Evolutionary conservation across 2,888 invertebrate genomes (phyloP).

Genomic region (Timema podura): DNA sequence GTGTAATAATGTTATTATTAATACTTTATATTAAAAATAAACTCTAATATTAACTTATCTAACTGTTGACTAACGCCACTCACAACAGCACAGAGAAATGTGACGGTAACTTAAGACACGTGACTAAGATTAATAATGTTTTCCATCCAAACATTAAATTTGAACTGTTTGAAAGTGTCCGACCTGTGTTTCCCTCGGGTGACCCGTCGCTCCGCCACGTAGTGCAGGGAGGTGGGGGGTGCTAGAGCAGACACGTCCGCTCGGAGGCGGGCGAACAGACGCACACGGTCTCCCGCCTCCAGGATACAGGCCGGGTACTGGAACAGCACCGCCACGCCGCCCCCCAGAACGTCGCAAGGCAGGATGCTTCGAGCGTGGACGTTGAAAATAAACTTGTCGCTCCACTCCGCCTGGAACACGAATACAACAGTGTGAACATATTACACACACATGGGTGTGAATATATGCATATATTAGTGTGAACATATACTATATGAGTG

Average conservation of each 20-base stretch:
- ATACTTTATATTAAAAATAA: no score
- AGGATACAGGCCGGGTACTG: conserved; percentile 81
- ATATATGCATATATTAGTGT: not conserved
- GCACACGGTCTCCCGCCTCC: conserved; percentile 56
- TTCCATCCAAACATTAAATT: no score
- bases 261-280: conserved; percentile 69
- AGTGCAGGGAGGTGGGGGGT: conserved; percentile 60
- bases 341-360: conserved; percentile 69
- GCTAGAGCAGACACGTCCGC: conserved; percentile 65
- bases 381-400: conserved; percentile 78
- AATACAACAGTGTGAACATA: not conserved
- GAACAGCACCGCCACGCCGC: conserved; percentile 72
- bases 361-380: conserved; percentile 79
- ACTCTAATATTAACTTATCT: no score
- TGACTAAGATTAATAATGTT: no score
- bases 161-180: conserved; percentile 35
- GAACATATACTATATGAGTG: no score
- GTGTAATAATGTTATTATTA: no score
- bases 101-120: no score
- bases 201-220: conserved; percentile 63
- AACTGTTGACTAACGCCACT: no score
- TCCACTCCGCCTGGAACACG: conserved; percentile 52
- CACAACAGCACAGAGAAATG: no score
- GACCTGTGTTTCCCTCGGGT: conserved; percentile 63
- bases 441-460: not conserved